phyloP scores from a whole-genome alignment of 2,888 invertebrate genomes.

The Plebejus melissa region DNA sequence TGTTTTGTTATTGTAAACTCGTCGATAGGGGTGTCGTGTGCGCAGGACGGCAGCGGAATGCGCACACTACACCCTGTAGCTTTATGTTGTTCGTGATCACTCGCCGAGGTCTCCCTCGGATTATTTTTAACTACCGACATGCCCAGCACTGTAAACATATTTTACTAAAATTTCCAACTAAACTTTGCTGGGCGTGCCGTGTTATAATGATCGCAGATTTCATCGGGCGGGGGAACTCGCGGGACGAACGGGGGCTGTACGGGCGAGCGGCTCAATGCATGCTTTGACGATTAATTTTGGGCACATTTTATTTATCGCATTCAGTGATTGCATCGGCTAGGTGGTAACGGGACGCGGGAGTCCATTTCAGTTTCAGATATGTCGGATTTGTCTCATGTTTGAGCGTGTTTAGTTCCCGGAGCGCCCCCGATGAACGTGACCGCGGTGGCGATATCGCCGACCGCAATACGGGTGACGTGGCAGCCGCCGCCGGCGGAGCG shows the following conservation, averaged over 20 bases:
- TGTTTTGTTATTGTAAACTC: conserved; percentile 75
- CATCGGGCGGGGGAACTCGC: conserved; percentile 60
- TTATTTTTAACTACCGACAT: conserved; percentile 51
- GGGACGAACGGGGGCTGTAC: conserved; percentile 67
- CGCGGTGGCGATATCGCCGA: conserved; percentile 92
- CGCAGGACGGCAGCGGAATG: conserved; percentile 46
- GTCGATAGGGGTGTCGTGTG: conserved; percentile 70
- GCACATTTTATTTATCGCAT: conserved; percentile 56
- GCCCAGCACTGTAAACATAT: conserved; percentile 43
- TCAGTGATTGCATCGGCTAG: conserved; percentile 76
- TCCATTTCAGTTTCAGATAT: conserved; percentile 58
- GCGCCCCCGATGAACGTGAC: conserved; percentile 97
- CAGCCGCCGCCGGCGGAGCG: conserved; percentile 93
- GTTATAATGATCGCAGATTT: conserved; percentile 55
- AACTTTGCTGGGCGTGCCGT: conserved; percentile 52
- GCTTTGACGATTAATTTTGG: conserved; percentile 56
- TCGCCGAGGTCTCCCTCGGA: conserved; percentile 51
- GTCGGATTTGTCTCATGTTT: conserved; percentile 45
- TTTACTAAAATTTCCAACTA: conserved; percentile 30
- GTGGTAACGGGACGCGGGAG: conserved; percentile 38
- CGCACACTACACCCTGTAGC: conserved; percentile 70
- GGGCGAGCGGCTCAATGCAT: conserved; percentile 76
- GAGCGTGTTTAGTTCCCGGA: conserved; percentile 90
- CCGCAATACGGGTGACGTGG: conserved; percentile 94
- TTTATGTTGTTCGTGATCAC: conserved; percentile 75